Base-by-base conservation (phyloP, 2,797 vertebrate species). In the Ciconia nigra region DNA sequence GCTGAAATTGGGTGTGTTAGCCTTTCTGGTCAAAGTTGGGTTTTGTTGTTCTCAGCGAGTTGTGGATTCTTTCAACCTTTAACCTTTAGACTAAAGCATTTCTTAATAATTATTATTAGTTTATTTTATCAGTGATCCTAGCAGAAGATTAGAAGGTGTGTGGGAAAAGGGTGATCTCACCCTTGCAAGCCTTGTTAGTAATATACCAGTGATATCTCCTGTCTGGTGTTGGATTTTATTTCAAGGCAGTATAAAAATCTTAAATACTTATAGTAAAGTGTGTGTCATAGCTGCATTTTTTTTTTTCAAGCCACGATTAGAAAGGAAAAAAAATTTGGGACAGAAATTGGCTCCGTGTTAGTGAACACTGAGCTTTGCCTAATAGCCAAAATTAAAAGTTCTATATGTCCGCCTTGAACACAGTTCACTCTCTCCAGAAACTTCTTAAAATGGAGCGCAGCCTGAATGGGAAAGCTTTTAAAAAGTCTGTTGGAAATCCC, bases 361-460 rank as follows among this genome's bases (percentile, higher is more conserved):
- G 80, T 93, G 66, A 95, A 70, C 47, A 25, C 39, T 65, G 71
- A 96, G 65, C 62, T 94, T 83, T 95, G 57, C 70, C 62, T 94
- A 55, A 86, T 39, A 83, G 63, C 70, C 57, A 90, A 39, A 95
- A 89, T 42, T 10, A 26, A 47, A 80, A 71, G 24, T 54, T 89
- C 76, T 62, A 24, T 20, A 3, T 25, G 52, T 70, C n/a, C 91
- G 73, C 87, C 55, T 90, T 54, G 51, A 63, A 70, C 54, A 29
- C 25, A 31, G 57, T 85, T 79, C 33, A 15, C 4, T 17, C 41
- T 58, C 61, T 92, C 47, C 73, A 74, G 63, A 95, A 96, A 61
- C 42, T n/a, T 76, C 59, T 84, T 59, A 26, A 89, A 97, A 35
- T 7, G 7, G 70, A 86, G 46, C 4, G 1, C 29, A 66, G 49